Evolutionary conservation across 2,797 vertebrate species (phyloP).

Genomic region (Acropternis orthonyx): DNA sequence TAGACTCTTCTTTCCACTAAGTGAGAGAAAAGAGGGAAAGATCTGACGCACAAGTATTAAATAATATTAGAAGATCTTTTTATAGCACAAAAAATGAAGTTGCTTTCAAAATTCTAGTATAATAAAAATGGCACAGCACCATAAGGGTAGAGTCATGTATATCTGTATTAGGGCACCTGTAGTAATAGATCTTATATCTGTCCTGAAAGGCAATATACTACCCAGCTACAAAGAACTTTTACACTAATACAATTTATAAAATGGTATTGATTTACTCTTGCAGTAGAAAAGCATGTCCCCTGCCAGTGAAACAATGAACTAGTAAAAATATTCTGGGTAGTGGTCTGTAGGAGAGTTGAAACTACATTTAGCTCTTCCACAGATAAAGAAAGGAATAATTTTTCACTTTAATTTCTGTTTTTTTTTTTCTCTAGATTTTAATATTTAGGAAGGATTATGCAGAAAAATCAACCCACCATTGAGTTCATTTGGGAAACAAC

Average conservation of each 20-base stretch:
- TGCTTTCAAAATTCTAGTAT: background rate
- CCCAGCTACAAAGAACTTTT: slow-evolving; percentile 25
- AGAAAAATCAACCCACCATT: background rate
- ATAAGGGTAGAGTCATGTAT: background rate
- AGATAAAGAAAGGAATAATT: background rate
- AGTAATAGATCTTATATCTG: slow-evolving; percentile 7
- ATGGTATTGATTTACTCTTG: slow-evolving; percentile 38
- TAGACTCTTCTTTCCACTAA: background rate
- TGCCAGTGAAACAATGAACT: background rate
- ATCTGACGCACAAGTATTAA: slow-evolving; percentile 7
- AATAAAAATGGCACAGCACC: background rate
- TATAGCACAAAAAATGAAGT: background rate
- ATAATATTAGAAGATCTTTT: slow-evolving; percentile 20
- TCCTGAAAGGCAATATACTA: slow-evolving; percentile 19
- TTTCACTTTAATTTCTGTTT: background rate
- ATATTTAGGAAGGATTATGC: background rate
- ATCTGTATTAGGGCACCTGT: background rate
- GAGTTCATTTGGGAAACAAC: background rate
- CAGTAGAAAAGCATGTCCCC: background rate
- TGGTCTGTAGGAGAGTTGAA: background rate
- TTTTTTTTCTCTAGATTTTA: background rate
- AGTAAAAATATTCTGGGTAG: background rate
- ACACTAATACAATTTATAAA: slow-evolving; percentile 34
- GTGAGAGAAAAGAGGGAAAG: background rate
- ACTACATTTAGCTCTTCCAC: background rate